These are phyloP conservation scores for Platycheirus albimanus DNA, from an alignment of 2,888 invertebrate species.

Conservation along the genomic window DNA sequence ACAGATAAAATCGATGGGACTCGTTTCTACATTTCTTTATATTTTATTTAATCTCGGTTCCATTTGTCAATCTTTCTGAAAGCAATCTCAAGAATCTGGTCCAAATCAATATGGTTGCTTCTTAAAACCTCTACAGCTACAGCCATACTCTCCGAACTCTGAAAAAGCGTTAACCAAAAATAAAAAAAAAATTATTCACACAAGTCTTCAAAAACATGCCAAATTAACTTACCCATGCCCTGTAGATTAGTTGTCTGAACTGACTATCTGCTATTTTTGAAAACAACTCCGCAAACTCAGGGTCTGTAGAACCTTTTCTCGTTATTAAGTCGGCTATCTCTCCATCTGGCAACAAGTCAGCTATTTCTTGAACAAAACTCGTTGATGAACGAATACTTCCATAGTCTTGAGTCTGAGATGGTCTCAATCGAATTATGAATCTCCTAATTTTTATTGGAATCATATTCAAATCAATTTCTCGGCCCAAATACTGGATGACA, in stretches of 20 bases:
- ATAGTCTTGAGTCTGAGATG: slow-evolving; percentile 45
- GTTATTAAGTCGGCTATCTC: slow-evolving; percentile 34
- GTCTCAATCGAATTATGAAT: not conserved
- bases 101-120: slow-evolving; percentile 37
- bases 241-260: slow-evolving; percentile 45
- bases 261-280: slow-evolving; percentile 15
- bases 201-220: too few relatives aligned
- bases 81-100: slow-evolving; percentile 31
- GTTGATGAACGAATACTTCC: slow-evolving; percentile 26
- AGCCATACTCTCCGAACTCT: slow-evolving; percentile 34
- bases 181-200: too few relatives aligned
- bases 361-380: slow-evolving; percentile 47
- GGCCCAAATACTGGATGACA: slow-evolving; percentile 39
- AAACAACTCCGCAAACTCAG: slow-evolving; percentile 22
- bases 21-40: too few relatives aligned
- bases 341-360: slow-evolving; percentile 41
- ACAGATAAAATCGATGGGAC: too few relatives aligned
- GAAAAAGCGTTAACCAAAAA: not conserved
- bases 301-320: slow-evolving; percentile 20
- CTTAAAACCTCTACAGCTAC: slow-evolving; percentile 13
- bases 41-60: slow-evolving; percentile 6
- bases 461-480: slow-evolving; percentile 40
- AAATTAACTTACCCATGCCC: slow-evolving; percentile 54
- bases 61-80: slow-evolving; percentile 34
- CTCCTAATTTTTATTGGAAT: slow-evolving; percentile 24